Conservation (phyloP, 2,797 vertebrate genomes). For the Neosilurus mollespiculum region DNA sequence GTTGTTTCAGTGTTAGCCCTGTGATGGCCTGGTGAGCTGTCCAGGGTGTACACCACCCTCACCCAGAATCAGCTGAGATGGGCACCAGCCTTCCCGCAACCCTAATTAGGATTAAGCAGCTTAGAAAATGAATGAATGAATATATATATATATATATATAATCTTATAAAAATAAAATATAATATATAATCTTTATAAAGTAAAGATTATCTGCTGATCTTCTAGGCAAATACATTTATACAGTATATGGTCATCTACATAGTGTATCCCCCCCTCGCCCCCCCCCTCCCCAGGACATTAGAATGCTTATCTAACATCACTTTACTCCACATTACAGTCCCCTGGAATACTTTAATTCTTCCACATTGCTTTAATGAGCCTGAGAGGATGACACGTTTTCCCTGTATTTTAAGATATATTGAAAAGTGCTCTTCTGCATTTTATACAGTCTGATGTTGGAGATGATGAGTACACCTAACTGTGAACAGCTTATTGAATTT, state of each 20-base stretch:
- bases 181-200: background rate
- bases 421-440: constrained; percentile 63
- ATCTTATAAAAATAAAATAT: too few species aligned
- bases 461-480: constrained; percentile 69
- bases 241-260: too few species aligned
- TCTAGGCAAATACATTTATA: background rate
- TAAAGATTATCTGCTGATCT: background rate
- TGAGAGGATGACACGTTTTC: constrained; percentile 30
- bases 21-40: too few species aligned
- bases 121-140: too few species aligned
- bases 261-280: too few species aligned
- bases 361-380: background rate
- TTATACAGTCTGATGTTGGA: constrained; percentile 56
- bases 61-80: too few species aligned
- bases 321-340: too few species aligned
- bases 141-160: too few species aligned
- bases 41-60: too few species aligned
- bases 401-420: constrained; percentile 53
- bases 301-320: background rate
- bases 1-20: too few species aligned
- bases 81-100: too few species aligned
- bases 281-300: background rate
- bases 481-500: constrained; percentile 73
- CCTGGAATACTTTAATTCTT: background rate
- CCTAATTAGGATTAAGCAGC: too few species aligned